Base-by-base conservation (phyloP, 2,113 vertebrate genomes). In the Polypterus bichir region DNA sequence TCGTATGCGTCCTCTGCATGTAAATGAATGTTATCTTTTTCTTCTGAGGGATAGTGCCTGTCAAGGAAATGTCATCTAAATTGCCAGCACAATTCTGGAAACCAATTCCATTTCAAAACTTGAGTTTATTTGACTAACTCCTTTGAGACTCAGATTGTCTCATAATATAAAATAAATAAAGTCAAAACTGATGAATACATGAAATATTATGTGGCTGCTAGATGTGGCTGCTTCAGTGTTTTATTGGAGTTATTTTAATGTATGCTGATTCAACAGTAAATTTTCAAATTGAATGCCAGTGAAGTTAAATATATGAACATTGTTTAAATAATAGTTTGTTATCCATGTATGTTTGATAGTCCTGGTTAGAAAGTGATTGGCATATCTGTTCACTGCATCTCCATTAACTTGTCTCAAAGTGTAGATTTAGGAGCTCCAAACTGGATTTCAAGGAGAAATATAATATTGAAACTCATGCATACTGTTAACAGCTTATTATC, bases 401-500 rank as follows among this genome's bases (percentile, higher is more conserved):
- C 9, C 55, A 8, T 56, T 62, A 46, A n/a, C 2, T 4, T 62
- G 55, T 62, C 11, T 53, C 10, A 11, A 9, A 53, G 6, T 5
- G 7, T 10, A 47, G 60, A 52, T 54, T 47, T 53, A 52, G 11
- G 53, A 47, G 27, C 49, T 62, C 11, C 6, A 58, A 59, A 66
- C 60, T 59, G 49, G 54, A 52, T 61, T 65, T 67, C 54, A 66
- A 64, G 59, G 57, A 70, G 59, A 63, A 54, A 64, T 54, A n/a
- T 47, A 67, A 46, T 44, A 47, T 60, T 57, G 49, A 57, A 66
- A 52, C 66, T 60, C 61, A 49, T 65, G 67, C 72, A 66, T 65
- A 62, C 62, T 52, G 72, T 64, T 60, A 66, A 64, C 60, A 62
- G 60, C 61, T 74, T 66, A 71, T 71, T 71, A 70, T 70, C 62